Percentiles rank a stretch among this genome's conserved stretches.
These are phyloP conservation scores for Nixonia krombeini DNA, from an alignment of 1,140 invertebrate species.

Conservation along the genomic window DNA sequence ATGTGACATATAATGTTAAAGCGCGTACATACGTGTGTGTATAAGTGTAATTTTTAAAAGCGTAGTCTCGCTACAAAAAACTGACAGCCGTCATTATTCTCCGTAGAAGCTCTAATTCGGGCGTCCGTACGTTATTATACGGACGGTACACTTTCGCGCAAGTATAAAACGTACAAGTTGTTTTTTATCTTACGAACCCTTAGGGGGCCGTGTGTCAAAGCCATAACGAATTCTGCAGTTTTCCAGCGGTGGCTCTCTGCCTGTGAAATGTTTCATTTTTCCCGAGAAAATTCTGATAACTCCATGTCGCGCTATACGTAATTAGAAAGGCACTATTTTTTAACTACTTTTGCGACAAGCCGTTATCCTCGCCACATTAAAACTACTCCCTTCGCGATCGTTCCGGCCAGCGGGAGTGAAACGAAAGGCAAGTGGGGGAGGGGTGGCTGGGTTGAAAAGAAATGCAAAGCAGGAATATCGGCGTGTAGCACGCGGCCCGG, in stretches of 20 bases:
- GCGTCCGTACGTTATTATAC: conserved; percentile 27
- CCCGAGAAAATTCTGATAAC: conserved; percentile 40
- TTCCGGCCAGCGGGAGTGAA: conserved; percentile 25
- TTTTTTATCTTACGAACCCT: conserved; percentile 37
- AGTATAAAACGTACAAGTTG: conserved; percentile 33
- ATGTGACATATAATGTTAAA: too few species aligned
- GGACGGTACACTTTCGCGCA: conserved; percentile 10
- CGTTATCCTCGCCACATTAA: conserved; percentile 37
- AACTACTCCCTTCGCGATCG: conserved; percentile 39
- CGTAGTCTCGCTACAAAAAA: conserved; percentile 6
- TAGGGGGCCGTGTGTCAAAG: conserved; percentile 38
- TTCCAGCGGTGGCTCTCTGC: conserved; percentile 18
- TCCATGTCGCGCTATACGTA: conserved; percentile 28
- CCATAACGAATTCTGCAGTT: conserved; percentile 37
- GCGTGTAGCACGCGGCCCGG: conserved; percentile 20
- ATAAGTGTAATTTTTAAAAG: too few species aligned
- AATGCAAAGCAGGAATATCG: too few species aligned
- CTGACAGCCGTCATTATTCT: conserved; percentile 18
- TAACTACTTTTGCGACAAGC: conserved; percentile 46
- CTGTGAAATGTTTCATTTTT: conserved; percentile 38
- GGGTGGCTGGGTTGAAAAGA: conserved; percentile 28
- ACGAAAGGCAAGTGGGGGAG: conserved; percentile 33
- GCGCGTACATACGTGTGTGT: too few species aligned
- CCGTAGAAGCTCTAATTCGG: conserved; percentile 19
- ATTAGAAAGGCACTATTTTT: conserved; percentile 48